A percentile compares a stretch with the other conserved stretches of the same genome.
These are phyloP conservation scores for Tiphia femorata DNA, from an alignment of 2,888 invertebrate species.

Conservation along the genomic window DNA sequence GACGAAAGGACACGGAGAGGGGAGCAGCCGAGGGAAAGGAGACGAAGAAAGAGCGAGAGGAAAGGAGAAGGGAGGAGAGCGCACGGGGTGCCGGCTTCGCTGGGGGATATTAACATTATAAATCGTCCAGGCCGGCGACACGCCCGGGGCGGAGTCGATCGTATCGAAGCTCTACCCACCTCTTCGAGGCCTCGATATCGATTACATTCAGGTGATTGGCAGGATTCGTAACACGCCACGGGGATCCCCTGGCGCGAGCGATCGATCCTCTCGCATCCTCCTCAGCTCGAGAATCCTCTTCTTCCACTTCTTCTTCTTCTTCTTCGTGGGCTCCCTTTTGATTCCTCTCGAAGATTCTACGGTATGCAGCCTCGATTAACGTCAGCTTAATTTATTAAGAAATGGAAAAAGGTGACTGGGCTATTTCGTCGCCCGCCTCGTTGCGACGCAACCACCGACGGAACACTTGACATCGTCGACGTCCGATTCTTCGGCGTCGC, in stretches of 20 bases:
- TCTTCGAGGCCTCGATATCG: constrained; percentile 61
- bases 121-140: constrained; percentile 65
- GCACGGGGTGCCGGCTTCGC: constrained; percentile 26
- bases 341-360: neutral
- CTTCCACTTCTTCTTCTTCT: neutral
- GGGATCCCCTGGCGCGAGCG: constrained; percentile 45
- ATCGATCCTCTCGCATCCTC: constrained; percentile 9
- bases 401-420: constrained; percentile 22
- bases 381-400: constrained; percentile 41
- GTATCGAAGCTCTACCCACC: constrained; percentile 62
- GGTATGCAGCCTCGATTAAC: constrained; percentile 31
- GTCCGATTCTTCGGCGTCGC: neutral
- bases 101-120: constrained; percentile 65
- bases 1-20: neutral
- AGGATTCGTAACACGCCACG: constrained; percentile 63
- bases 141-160: constrained; percentile 67
- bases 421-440: constrained; percentile 22
- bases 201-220: constrained; percentile 66
- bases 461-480: too few relatives aligned
- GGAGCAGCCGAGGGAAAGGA: constrained; percentile 8
- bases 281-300: neutral
- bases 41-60: constrained; percentile 27
- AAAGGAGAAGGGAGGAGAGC: neutral
- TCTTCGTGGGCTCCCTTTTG: neutral
- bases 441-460: neutral